Evolutionary conservation across 1,140 invertebrate genomes (phyloP), one percentile per base, ranked within the genome.

Genomic region (Solenopsis fugax): DNA sequence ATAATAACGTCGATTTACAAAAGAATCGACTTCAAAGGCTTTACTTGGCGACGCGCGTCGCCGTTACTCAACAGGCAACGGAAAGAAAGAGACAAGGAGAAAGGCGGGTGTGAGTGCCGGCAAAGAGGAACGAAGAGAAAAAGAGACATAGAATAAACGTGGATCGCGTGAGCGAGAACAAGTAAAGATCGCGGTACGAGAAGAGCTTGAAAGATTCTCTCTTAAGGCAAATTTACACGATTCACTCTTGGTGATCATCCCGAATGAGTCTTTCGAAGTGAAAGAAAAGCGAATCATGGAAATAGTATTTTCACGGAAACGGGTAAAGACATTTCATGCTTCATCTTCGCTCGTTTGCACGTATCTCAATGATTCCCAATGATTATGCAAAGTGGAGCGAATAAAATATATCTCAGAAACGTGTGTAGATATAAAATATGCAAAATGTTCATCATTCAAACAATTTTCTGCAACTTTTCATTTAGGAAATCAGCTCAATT

Each of bases 1-100:
- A 93, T 94, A 90, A 93, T 93, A 93, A 93, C 86, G 78, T 89
- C 90, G 88, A 91, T 91, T 90, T 90, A 93, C 90, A 93, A 91
- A 93, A 93, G 93, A 91, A 65, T 85, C 87, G 90, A 89, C 89
- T 92, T 93, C 88, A 93, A 93, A 93, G 92, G 87, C 81, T 90
- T 67, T 67, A 91, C 88, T 90, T 92, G 90, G 90, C 89, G 92
- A 92, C 64, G 86, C 84, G 71, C 69, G 85, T 73, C 81, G 67
- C 73, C 86, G 80, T 69, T 84, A 87, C 77, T 85, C 76, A 37
- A 84, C 78, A 60, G 84, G 89, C 73, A 87, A 54, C 12, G 72
- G 29, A 69, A 84, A 67, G 67, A 65, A 85, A 77, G 86, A 64
- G 88, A 88, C 88, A 88, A 69, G 54, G 45, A 41, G 67, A 62